A percentile compares a stretch with the other conserved stretches of the same genome.
These are phyloP conservation scores for Pachyuromys duprasi DNA, from an alignment of 2,797 vertebrate genomes.

Conservation along the genomic window DNA sequence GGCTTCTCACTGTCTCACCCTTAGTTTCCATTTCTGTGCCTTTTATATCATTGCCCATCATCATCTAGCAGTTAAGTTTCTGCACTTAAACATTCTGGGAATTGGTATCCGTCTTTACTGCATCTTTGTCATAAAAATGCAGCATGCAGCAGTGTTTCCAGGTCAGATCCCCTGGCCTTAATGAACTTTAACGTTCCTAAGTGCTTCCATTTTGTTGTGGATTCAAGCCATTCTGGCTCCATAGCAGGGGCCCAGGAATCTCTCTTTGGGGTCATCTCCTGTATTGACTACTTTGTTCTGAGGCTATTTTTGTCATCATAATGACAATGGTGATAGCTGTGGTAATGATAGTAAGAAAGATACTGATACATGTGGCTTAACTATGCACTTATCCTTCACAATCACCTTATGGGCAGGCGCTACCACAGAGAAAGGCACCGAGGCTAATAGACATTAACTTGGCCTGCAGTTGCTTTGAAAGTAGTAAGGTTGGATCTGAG, in stretches of 20 bases:
- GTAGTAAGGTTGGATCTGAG: neutral
- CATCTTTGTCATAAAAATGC: neutral
- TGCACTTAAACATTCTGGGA: neutral
- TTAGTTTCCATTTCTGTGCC: neutral
- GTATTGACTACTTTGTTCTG: neutral
- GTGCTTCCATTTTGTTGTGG: constrained; percentile 11
- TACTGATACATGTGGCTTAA: neutral
- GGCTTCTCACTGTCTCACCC: neutral
- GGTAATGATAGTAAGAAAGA: neutral
- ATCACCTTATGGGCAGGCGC: neutral
- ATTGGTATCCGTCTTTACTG: neutral
- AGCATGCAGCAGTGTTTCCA: neutral
- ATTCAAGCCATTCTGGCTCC: neutral
- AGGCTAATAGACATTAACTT: neutral
- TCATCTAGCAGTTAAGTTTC: neutral
- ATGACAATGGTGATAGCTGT: neutral
- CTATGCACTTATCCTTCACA: neutral
- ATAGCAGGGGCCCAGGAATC: neutral
- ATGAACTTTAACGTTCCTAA: neutral
- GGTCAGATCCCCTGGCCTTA: neutral
- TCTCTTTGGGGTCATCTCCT: constrained; percentile 9
- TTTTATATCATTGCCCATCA: neutral
- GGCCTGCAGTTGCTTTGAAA: neutral
- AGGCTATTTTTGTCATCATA: neutral
- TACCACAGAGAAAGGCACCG: neutral